Percentiles rank a stretch among this genome's conserved stretches.
Conservation (phyloP, 2,113 vertebrate species). For the Podocnemis expansa region DNA sequence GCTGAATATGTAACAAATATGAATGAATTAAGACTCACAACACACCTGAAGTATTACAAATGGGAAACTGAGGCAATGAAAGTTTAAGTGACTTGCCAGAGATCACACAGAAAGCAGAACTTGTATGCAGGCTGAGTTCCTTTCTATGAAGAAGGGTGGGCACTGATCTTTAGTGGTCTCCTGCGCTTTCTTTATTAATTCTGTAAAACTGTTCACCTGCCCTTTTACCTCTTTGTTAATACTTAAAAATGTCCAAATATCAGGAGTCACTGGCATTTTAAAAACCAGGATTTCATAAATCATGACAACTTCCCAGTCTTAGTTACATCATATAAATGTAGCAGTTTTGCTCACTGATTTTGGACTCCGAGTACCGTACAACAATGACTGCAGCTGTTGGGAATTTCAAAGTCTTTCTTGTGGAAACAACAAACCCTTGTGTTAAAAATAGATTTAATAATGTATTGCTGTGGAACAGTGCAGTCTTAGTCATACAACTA, state of each 20-base stretch:
- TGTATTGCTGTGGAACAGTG: not conserved
- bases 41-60: too few species aligned
- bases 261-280: slow-evolving; percentile 36
- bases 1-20: too few species aligned
- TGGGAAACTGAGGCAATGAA: too few species aligned
- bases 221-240: not conserved
- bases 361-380: not conserved
- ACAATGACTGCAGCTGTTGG: not conserved
- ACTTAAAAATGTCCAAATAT: slow-evolving; percentile 31
- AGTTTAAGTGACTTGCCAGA: not conserved
- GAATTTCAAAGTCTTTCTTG: not conserved
- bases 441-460: not conserved
- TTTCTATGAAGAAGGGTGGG: not conserved
- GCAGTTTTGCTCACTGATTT: not conserved
- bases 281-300: not conserved
- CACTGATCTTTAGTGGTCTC: not conserved
- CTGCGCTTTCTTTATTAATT: not conserved
- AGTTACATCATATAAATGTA: not conserved
- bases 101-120: not conserved
- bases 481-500: not conserved
- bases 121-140: not conserved
- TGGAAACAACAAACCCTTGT: not conserved
- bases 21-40: too few species aligned
- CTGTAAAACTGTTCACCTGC: slow-evolving; percentile 7
- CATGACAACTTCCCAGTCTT: not conserved